Base-by-base conservation (phyloP, 2,797 vertebrate genomes). In the Mormyrops boulengeri region DNA sequence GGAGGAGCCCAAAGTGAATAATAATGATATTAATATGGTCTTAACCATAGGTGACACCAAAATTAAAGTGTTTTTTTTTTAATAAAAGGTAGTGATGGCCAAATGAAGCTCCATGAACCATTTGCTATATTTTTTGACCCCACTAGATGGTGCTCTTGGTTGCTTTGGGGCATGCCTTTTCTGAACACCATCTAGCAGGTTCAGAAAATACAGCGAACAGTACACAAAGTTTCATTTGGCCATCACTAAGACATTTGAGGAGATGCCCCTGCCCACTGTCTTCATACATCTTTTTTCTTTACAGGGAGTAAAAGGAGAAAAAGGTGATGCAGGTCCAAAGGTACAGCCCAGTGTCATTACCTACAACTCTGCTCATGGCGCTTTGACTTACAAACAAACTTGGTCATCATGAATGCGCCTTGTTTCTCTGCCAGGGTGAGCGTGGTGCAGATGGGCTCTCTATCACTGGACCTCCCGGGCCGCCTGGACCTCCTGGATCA, bases 271-370 rank as follows among this genome's bases (percentile, higher is more conserved):
- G 57, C 49, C 8, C 22, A 38, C 38, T 86, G 19, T 87, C 49
- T 87, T 73, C 60, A 44, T 53, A 22, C 19, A 41, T 14, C 17
- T 60, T 85, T n/a, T 90, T 93, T 44, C 89, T 91, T 88, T 89
- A 1, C 92, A 99, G 98, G 98, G 98, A 89, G 92, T 89, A 30
- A 97, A 95, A 92, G 98, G 98, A 85, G 95, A 94, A 88, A 97
- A 94, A 91, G 98, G 98, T 86, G 96, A 96, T 62, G 91, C 60
- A 86, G 98, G 98, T 93, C 94, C 91, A 91, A 98, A 97, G 98
- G 98, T 99, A 92, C 11, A 38, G 4, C 44, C 77, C 30, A 5
- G 34, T 89, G 92, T 91, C 3, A 19, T 30, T 34, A 2, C 26
- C 19, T 9, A 22, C n/a, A 6, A 38, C 22, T 87, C 7, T 22